Evolutionary conservation across 2,888 invertebrate genomes (phyloP).

Genomic region (Chelonus formosanus): DNA sequence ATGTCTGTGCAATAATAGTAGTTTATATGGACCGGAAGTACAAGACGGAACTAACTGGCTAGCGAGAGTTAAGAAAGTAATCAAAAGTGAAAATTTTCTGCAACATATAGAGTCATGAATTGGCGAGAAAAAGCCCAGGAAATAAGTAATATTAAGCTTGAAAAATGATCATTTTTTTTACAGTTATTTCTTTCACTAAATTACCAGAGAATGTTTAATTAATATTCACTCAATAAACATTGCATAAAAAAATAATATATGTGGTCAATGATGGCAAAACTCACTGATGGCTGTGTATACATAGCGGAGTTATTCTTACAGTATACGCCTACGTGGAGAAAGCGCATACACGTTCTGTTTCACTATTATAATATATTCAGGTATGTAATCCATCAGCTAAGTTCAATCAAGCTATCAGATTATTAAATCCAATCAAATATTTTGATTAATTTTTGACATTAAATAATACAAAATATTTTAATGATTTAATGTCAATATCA

Average conservation of each 20-base stretch:
- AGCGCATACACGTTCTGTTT: constrained; percentile 42
- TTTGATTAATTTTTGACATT: too few species aligned
- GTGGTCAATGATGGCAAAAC: constrained; percentile 10
- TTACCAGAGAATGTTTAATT: too few species aligned
- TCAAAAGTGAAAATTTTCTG: too few species aligned
- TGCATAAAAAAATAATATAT: constrained; percentile 2
- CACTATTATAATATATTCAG: constrained; percentile 32
- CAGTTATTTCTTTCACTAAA: too few species aligned
- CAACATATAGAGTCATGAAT: not conserved
- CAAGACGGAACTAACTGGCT: not conserved
- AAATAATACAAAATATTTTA: too few species aligned
- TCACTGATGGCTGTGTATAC: constrained; percentile 16
- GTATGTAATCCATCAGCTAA: constrained; percentile 17
- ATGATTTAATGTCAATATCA: too few species aligned
- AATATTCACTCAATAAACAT: not conserved
- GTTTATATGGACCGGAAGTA: too few species aligned
- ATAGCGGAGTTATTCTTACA: constrained; percentile 21
- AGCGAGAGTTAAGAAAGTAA: not conserved
- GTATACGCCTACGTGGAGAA: constrained; percentile 44
- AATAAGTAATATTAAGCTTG: not conserved
- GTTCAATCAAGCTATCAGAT: too few species aligned
- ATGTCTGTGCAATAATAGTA: too few species aligned
- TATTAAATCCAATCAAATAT: too few species aligned
- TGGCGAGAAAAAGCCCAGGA: not conserved
- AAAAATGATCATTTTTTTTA: too few species aligned